phyloP scores from a whole-genome alignment of 64 coral and sea anemone genomes.

The Stichodactyla mertensii region DNA sequence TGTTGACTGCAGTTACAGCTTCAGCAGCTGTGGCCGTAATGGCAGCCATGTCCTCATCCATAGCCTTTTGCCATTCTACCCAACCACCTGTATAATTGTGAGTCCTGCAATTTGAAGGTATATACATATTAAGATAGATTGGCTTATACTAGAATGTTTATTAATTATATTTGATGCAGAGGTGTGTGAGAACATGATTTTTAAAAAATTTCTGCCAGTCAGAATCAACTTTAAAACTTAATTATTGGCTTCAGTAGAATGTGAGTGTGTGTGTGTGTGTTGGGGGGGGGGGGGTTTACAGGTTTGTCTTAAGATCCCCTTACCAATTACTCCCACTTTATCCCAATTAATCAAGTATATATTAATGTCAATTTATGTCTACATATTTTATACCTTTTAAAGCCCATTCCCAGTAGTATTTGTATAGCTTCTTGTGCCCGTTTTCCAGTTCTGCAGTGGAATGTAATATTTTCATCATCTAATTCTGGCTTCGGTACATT shows the following conservation, averaged over 20 bases:
- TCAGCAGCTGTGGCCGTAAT: not conserved
- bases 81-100: conserved; percentile 23
- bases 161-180: too few relatives aligned
- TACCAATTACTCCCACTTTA: too few relatives aligned
- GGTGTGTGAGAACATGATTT: too few relatives aligned
- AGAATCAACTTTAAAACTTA: too few relatives aligned
- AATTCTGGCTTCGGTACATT: conserved; percentile 50
- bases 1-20: not conserved
- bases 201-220: too few relatives aligned
- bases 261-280: too few relatives aligned
- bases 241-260: too few relatives aligned
- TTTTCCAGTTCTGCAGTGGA: conserved; percentile 67
- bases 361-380: not conserved
- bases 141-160: too few relatives aligned
- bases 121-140: too few relatives aligned
- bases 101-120: not conserved
- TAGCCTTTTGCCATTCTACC: conserved; percentile 32
- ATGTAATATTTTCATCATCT: conserved; percentile 64
- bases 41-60: not conserved
- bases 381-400: conserved; percentile 30
- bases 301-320: too few relatives aligned
- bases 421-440: conserved; percentile 64
- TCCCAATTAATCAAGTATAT: not conserved
- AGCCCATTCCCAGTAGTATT: conserved; percentile 52
- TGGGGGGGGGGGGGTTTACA: too few relatives aligned